Percentiles rank a stretch among this genome's conserved stretches.
phyloP scores from a whole-genome alignment of 2,113 vertebrate genomes.

The Danionella cerebrum region DNA sequence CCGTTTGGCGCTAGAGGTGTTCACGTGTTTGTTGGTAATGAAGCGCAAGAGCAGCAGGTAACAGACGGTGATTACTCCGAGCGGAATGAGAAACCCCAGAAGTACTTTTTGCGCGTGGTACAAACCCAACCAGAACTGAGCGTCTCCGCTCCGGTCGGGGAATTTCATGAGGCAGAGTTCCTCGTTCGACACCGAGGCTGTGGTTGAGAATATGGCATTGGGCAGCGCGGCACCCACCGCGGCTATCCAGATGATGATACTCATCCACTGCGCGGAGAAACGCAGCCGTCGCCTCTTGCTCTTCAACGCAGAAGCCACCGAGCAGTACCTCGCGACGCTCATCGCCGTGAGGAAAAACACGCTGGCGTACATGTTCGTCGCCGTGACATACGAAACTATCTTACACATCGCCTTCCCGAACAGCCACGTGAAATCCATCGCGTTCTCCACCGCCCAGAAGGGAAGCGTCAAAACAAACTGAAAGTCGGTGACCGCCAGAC shows the following conservation, averaged over 20 bases:
- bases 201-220: conserved; percentile 86
- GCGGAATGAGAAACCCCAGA: conserved; percentile 80
- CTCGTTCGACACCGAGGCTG: conserved; percentile 73
- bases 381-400: conserved; percentile 83
- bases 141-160: conserved; percentile 68
- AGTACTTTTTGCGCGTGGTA: conserved; percentile 90
- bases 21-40: conserved; percentile 72
- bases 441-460: conserved; percentile 94
- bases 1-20: conserved; percentile 69
- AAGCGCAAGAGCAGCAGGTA: conserved; percentile 84
- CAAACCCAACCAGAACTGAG: conserved; percentile 86
- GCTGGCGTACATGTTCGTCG: conserved; percentile 96
- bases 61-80: conserved; percentile 76
- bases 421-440: conserved; percentile 88
- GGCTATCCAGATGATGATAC: conserved; percentile 71
- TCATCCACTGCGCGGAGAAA: conserved; percentile 70
- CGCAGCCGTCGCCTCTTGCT: conserved; percentile 52
- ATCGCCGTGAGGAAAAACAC: conserved; percentile 98
- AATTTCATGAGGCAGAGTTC: conserved; percentile 88
- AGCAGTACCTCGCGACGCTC: conserved; percentile 85
- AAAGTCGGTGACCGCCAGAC: conserved; percentile 87
- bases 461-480: conserved; percentile 93
- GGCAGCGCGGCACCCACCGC: conserved; percentile 80
- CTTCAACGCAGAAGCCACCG: conserved; percentile 82
- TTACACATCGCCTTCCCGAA: conserved; percentile 94